Base-by-base conservation (phyloP, 1,140 invertebrate genomes). In the Brachionus rubens region DNA sequence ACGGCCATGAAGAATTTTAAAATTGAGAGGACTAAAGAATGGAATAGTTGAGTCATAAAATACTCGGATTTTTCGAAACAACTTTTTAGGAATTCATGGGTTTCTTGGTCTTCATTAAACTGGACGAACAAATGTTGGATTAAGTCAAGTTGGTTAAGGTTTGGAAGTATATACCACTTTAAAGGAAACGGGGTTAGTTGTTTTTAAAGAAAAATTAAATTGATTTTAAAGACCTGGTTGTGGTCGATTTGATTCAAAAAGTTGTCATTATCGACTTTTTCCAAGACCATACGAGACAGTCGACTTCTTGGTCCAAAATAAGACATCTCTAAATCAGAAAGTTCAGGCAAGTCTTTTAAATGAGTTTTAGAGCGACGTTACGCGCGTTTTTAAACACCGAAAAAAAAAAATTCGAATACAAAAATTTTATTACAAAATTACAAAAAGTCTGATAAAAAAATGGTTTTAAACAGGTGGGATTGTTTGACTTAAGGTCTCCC, bases 1-100 rank as follows among this genome's bases (percentile, higher is more conserved):
- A 89, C 88, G 1, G 90, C 89, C 88, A 92, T 89, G 83, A 93
- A 92, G 80, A 88, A 87, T 59, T 87, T 87, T 6, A 93, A 86
- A 33, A 92, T 80, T 9, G 88, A 85, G 79, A 89, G 89, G 3
- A 88, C 88, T 7, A 92, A 52, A 46, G 89, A 86, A 81, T 92
- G 89, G 87, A 89, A 91, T 46, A 92, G 82, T 82, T 92, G 90
- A 7, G 88, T 89, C 81, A 91, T 88, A 47, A 91, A 82, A 86
- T 88, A 89, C 77, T 91, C 88, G 14, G 90, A 89, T 80, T 91
- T 91, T 62, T 90, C 87, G 78, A 88, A 87, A 79, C 90, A 90
- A 41, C 87, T 81, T 41, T 89, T 85, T 12, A 93, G 86, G 82
- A 92, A 93, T 46, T 86, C 79, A 65, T 88, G 84, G 0, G 91